A percentile compares a stretch with the other conserved stretches of the same genome.
Conservation (phyloP, 2,888 invertebrate genomes). For the Apomyelois bistriatella region DNA sequence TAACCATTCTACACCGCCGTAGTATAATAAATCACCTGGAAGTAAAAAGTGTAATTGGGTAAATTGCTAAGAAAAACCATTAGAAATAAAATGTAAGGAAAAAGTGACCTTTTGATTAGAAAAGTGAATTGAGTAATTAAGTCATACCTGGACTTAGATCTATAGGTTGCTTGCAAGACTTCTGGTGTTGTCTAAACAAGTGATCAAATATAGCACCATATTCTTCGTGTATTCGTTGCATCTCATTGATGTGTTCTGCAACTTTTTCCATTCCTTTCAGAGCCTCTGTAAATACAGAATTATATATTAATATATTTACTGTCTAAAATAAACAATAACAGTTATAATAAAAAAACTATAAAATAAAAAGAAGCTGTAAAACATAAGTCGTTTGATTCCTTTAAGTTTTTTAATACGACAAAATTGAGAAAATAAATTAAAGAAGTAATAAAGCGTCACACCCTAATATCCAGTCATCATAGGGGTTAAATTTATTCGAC, state of each 20-base stretch:
- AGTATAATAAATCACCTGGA: slow-evolving; percentile 95
- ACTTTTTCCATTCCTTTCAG: slow-evolving; percentile 99
- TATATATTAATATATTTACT: neutral
- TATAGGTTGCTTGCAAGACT: slow-evolving; percentile 96
- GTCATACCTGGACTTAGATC: slow-evolving; percentile 91
- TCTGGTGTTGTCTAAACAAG: slow-evolving; percentile 96
- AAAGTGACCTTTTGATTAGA: slow-evolving; percentile 5
- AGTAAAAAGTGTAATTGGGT: slow-evolving; percentile 23
- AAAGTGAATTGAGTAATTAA: slow-evolving; percentile 2
- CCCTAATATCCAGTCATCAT: too few relatives aligned
- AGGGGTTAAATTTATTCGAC: too few relatives aligned
- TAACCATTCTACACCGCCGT: slow-evolving; percentile 98
- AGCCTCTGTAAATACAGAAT: slow-evolving; percentile 83
- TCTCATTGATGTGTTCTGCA: slow-evolving; percentile 99
- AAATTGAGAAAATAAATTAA: too few relatives aligned
- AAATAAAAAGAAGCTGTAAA: too few relatives aligned
- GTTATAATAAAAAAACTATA: too few relatives aligned
- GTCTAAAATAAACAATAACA: too few relatives aligned
- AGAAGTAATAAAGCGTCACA: too few relatives aligned
- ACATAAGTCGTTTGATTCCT: too few relatives aligned
- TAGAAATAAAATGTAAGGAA: neutral
- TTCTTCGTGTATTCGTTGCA: slow-evolving; percentile 99
- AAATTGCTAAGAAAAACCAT: neutral
- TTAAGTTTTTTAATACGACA: too few relatives aligned
- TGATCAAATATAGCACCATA: slow-evolving; percentile 99